Conservation (phyloP, 2,113 vertebrate genomes). For the Penelope pileata region DNA sequence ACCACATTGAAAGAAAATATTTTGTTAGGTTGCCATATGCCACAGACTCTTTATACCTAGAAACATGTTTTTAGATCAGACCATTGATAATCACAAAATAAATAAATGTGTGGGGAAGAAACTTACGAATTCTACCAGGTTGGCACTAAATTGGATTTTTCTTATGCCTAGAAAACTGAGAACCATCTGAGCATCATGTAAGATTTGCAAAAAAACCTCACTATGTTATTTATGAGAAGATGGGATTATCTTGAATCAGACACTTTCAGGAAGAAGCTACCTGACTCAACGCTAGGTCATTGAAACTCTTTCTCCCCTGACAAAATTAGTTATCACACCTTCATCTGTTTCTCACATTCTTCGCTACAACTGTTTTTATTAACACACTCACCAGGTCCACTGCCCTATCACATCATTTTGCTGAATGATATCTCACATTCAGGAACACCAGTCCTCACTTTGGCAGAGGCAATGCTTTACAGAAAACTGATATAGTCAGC, state of each 20-base stretch:
- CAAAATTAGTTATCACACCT: not conserved
- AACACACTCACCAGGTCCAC: not conserved
- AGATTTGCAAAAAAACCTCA: not conserved
- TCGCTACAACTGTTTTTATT: not conserved
- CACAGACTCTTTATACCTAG: not conserved
- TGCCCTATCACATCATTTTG: not conserved
- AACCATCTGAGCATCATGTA: not conserved
- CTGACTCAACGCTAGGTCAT: not conserved
- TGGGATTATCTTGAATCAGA: not conserved
- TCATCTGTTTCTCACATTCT: not conserved
- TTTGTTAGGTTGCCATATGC: not conserved
- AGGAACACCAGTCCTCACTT: not conserved
- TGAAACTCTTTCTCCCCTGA: not conserved
- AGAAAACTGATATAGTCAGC: not conserved
- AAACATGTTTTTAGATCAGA: not conserved
- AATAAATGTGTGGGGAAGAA: not conserved
- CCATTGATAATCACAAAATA: not conserved
- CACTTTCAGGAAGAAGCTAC: not conserved
- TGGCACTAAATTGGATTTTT: not conserved
- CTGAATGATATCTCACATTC: not conserved
- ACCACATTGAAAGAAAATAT: not conserved
- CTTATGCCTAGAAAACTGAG: not conserved
- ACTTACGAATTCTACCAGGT: not conserved
- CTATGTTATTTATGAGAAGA: not conserved
- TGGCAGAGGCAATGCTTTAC: not conserved